Base-by-base conservation (phyloP, 2,888 invertebrate species). In the Thumatha senex region DNA sequence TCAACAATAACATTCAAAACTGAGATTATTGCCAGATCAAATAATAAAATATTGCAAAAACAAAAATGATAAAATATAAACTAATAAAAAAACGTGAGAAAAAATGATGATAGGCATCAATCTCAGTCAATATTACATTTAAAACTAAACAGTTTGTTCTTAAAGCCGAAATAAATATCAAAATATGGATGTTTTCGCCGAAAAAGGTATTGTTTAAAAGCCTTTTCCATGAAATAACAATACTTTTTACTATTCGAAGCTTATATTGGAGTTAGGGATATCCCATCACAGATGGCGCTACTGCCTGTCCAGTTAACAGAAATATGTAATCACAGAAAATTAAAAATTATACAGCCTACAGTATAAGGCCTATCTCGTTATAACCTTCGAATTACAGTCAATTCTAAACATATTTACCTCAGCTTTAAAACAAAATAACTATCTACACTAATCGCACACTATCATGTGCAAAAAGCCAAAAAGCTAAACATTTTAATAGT, bases 371-470 rank as follows among this genome's bases (percentile, higher is more conserved):
- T 24, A 24, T 5, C 18, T 24, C 18, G 18, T 24, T 24, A n/a
- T 24, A 24, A 24, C 2, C 18, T 24, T 24, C 18, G 18, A 24
- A 24, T 5, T 24, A 24, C 18, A 2, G 18, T 24, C 18, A 24
- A 24, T 24, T 24, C 5, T 24, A 24, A 24, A 9, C 11, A 51
- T 44, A 48, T 62, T 57, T 58, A 64, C 40, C 12, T 48, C 67
- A 65, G 70, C 61, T 64, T 67, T 57, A 69, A 61, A 66, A 63
- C 67, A 69, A 69, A 69, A 58, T 70, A 74, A 76, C 74, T 80
- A 78, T 78, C 81, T 86, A 83, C 77, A 83, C 80, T 85, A 84
- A 65, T 78, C 61, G 74, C 80, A 84, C 79, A 79, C 63, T 72
- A 74, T 51, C 67, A 70, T 54, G 72, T 74, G 73, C 83, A 4